Conservation (phyloP, 2,888 invertebrate species). For the Zele albiditarsus region DNA sequence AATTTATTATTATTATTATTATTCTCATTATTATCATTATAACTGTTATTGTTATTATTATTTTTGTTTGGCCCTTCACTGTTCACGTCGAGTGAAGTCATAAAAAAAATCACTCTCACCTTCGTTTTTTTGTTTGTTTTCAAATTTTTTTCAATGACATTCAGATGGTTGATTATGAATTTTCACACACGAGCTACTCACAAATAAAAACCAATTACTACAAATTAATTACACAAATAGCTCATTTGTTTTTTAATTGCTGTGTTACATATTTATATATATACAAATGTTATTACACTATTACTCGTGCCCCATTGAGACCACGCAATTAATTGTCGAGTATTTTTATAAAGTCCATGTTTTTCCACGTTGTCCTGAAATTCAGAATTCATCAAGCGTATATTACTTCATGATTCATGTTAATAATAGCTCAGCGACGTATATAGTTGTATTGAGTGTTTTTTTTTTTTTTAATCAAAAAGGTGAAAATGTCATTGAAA, state of each 20-base stretch:
- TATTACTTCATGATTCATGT: background rate
- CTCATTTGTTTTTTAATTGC: background rate
- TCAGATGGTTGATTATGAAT: no score
- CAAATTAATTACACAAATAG: no score
- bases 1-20: background rate
- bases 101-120: no score
- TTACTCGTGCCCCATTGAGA: constrained; percentile 8
- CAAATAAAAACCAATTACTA: background rate
- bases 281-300: no score
- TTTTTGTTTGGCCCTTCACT: background rate
- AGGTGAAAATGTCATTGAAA: no score
- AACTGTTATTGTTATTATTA: background rate
- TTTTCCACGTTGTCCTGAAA: background rate
- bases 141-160: no score
- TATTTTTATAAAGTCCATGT: background rate
- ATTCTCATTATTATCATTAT: background rate
- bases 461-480: no score
- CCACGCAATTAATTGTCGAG: background rate
- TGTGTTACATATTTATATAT: background rate
- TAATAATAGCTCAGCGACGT: background rate
- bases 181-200: no score
- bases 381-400: background rate
- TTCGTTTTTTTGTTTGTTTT: no score
- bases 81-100: no score
- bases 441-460: no score